These are phyloP conservation scores for Dicaeum eximium DNA, from an alignment of 2,113 vertebrate species.

Conservation along the genomic window DNA sequence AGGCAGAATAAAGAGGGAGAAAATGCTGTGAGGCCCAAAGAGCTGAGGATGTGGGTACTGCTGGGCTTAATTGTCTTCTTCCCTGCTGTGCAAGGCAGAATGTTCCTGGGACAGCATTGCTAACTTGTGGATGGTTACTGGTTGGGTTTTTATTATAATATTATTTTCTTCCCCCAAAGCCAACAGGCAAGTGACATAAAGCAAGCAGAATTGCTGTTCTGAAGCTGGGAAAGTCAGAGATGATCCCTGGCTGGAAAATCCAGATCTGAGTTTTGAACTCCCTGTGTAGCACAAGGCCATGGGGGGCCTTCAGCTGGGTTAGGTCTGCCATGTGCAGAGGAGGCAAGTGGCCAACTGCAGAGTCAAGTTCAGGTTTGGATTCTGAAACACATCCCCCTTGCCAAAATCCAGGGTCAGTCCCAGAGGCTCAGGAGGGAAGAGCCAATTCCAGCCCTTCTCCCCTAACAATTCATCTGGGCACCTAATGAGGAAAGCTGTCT, in stretches of 20 bases:
- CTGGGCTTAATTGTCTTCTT: slow-evolving; percentile 25
- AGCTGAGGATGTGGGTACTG: slow-evolving; percentile 31
- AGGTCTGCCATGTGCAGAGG: neutral
- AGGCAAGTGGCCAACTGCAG: neutral
- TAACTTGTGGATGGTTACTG: neutral
- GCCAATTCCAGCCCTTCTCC: neutral
- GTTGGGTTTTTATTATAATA: neutral
- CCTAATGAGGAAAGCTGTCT: neutral
- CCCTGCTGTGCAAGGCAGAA: neutral
- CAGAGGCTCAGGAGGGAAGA: neutral
- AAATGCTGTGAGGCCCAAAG: slow-evolving; percentile 12
- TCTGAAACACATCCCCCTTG: neutral
- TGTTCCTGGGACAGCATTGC: neutral
- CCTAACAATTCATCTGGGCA: neutral
- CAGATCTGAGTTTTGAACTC: neutral
- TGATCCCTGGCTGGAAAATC: neutral
- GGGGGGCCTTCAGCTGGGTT: neutral
- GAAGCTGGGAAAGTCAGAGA: neutral
- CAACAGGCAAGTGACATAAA: neutral
- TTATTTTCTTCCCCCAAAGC: neutral
- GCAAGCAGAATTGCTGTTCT: neutral
- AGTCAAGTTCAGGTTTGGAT: neutral
- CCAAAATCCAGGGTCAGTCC: neutral
- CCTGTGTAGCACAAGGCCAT: neutral
- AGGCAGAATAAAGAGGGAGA: neutral